These are phyloP conservation scores for Gasterosteus nipponicus DNA, from an alignment of 2,113 vertebrate species.

Conservation along the genomic window DNA sequence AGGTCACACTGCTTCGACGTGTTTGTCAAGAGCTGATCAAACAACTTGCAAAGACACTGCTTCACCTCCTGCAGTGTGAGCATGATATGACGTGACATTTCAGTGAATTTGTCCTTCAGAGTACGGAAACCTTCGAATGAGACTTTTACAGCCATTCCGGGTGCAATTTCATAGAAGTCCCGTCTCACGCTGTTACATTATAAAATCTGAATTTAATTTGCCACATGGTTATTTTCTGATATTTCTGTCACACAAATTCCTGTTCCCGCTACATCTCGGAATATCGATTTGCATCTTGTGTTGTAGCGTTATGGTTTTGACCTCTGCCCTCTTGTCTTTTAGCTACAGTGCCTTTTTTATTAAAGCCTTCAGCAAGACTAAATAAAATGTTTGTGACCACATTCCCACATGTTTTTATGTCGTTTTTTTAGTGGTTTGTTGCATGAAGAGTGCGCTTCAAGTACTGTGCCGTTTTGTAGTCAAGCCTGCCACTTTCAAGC, in stretches of 20 bases:
- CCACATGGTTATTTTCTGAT: background rate
- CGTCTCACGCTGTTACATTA: slow-evolving; percentile 1
- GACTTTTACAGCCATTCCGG: background rate
- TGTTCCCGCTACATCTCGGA: background rate
- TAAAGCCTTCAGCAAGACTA: background rate
- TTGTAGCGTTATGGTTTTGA: background rate
- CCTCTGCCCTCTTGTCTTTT: background rate
- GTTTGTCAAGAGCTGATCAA: slow-evolving; percentile 55
- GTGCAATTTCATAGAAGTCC: slow-evolving; percentile 20
- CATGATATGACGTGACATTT: slow-evolving; percentile 59
- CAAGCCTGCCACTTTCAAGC: slow-evolving; percentile 44
- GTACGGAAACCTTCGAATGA: slow-evolving; percentile 14
- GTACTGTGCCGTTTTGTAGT: slow-evolving; percentile 36
- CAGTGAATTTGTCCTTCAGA: slow-evolving; percentile 53
- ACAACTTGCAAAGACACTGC: slow-evolving; percentile 39
- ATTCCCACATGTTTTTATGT: slow-evolving; percentile 17
- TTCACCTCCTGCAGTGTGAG: slow-evolving; percentile 44
- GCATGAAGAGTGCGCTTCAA: slow-evolving; percentile 26
- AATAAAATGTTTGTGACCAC: slow-evolving; percentile 4
- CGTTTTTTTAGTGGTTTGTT: slow-evolving; percentile 25
- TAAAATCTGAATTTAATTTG: slow-evolving; percentile 21
- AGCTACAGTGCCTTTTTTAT: background rate
- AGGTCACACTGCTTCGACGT: slow-evolving; percentile 49
- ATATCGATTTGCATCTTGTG: slow-evolving; percentile 16
- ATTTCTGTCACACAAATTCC: slow-evolving; percentile 6